phyloP scores from a whole-genome alignment of 30 jellyfish, hydroid and myxozoan species.

The Aurelia coerulea region DNA sequence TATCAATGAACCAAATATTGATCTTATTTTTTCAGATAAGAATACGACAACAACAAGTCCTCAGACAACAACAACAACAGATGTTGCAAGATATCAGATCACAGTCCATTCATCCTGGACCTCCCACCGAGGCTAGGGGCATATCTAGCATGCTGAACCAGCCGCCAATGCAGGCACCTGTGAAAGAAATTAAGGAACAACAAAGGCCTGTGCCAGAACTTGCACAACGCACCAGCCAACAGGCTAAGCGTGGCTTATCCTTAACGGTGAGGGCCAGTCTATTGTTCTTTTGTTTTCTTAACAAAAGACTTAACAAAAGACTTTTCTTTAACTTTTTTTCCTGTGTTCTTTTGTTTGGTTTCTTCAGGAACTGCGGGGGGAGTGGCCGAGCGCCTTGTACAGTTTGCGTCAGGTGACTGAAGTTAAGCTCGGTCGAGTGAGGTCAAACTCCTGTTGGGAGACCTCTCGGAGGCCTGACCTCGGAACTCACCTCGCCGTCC shows the following conservation, averaged over 20 bases:
- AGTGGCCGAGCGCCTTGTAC: too few relatives aligned
- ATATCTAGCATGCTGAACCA: conserved; percentile 10
- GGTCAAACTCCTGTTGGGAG: too few relatives aligned
- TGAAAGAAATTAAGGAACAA: conserved; percentile 37
- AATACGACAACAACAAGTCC: conserved; percentile 80
- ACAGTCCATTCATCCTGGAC: conserved; percentile 26
- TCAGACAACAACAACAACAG: conserved; percentile 74
- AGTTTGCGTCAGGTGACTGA: too few relatives aligned
- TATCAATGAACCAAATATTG: too few relatives aligned
- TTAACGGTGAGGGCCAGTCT: conserved; percentile 62
- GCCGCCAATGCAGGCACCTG: conserved; percentile 18
- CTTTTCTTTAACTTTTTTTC: too few relatives aligned
- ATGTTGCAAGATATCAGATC: conserved; percentile 36
- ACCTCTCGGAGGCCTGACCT: too few relatives aligned
- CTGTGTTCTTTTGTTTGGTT: too few relatives aligned
- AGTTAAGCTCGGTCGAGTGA: too few relatives aligned
- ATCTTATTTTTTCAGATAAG: conserved; percentile 57
- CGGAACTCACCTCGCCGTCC: too few relatives aligned
- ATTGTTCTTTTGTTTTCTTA: not conserved
- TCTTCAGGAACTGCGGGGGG: too few relatives aligned
- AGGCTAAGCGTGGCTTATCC: conserved; percentile 71
- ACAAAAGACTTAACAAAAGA: too few relatives aligned
- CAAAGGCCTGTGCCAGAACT: conserved; percentile 47
- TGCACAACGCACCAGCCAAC: conserved; percentile 46
- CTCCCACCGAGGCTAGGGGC: conserved; percentile 23